Percentiles rank a stretch among this genome's conserved stretches.
Conservation (phyloP, 2,113 vertebrate genomes). For the Xenopus laevis region DNA sequence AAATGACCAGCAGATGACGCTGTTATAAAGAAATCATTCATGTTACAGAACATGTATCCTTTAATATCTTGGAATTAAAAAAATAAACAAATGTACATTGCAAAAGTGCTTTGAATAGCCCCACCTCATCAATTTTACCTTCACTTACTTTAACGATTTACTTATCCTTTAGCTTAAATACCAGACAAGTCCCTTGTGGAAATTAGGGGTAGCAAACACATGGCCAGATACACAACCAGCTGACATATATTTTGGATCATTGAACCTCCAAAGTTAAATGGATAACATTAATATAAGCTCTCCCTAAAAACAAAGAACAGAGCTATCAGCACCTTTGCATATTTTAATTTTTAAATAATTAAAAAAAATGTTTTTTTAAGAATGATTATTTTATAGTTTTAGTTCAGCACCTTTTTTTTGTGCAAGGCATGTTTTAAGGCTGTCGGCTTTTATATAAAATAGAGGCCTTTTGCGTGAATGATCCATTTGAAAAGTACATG, state of each 20-base stretch:
- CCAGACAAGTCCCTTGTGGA: no score
- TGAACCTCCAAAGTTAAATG: constrained; percentile 50
- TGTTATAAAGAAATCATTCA: no score
- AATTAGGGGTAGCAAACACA: background rate
- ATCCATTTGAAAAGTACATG: constrained; percentile 14
- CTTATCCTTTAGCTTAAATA: no score
- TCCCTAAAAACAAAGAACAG: constrained; percentile 40
- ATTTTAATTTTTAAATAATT: constrained; percentile 46
- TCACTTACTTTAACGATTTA: no score
- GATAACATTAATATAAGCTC: constrained; percentile 40
- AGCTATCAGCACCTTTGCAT: constrained; percentile 59
- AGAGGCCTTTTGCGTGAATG: constrained; percentile 26
- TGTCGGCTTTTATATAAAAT: constrained; percentile 12
- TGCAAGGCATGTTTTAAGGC: constrained; percentile 44
- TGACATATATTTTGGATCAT: constrained; percentile 35
- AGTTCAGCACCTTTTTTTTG: constrained; percentile 40
- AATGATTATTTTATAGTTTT: constrained; percentile 27
- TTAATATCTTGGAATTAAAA: no score
- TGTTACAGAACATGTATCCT: no score
- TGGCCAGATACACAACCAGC: constrained; percentile 26
- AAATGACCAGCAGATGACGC: no score
- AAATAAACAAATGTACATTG: no score
- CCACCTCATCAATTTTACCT: no score
- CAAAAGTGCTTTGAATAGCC: no score
- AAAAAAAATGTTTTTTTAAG: constrained; percentile 19